Evolutionary conservation across 1,140 invertebrate species (phyloP).

Genomic region (Polypedilum vanderplanki): DNA sequence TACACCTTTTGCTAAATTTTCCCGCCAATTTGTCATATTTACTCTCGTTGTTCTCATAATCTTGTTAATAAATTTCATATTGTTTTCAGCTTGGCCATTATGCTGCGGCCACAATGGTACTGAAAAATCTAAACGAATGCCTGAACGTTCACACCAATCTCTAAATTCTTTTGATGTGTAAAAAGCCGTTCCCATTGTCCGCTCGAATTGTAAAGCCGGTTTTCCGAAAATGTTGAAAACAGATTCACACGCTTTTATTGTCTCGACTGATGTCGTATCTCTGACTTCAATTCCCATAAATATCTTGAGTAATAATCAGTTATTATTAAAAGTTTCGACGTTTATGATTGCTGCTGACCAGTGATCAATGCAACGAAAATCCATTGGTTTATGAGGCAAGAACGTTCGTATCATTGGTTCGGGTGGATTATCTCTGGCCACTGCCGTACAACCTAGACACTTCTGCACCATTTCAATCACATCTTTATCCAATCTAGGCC

Average conservation of each 20-base stretch:
- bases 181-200: conserved; percentile 29
- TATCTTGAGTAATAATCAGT: no score
- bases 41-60: not conserved
- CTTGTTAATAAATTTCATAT: no score
- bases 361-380: conserved; percentile 38
- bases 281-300: no score
- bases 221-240: conserved; percentile 35
- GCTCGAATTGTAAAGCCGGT: conserved; percentile 31
- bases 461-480: conserved; percentile 38
- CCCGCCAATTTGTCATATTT: not conserved
- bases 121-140: not conserved
- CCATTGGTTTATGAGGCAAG: no score
- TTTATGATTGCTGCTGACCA: conserved; percentile 35
- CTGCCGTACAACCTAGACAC: conserved; percentile 43
- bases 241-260: no score
- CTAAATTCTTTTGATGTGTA: no score
- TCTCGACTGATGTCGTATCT: no score
- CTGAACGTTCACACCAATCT: no score
- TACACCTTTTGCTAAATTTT: not conserved
- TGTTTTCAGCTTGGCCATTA: no score
- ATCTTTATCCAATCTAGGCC: no score
- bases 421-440: no score
- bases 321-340: conserved; percentile 35
- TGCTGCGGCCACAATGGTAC: not conserved
- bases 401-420: no score